Base-by-base conservation (phyloP, 2,888 invertebrate species). In the Phorcus lineatus region DNA sequence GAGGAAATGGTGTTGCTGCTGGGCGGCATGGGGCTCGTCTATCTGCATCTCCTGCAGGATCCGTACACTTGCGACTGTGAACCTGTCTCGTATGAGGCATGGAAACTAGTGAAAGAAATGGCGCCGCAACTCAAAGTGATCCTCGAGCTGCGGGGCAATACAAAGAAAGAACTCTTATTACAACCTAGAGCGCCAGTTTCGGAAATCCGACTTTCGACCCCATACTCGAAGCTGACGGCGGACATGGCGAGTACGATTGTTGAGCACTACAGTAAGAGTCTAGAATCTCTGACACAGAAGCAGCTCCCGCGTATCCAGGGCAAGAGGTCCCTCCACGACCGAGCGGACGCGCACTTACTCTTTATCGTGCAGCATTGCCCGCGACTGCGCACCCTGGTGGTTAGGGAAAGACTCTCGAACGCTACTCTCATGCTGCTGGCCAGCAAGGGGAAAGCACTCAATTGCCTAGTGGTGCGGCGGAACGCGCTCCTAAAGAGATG, bases 21-120 rank as follows among this genome's bases (percentile, higher is more conserved):
- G 62, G 95, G 95, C n/a, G 94, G 95, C 82, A 95, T 95, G 0
- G 78, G 80, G 17, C 90, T 97, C 79, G 93, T 94, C 80, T 95
- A 96, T 88, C 93, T 97, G 83, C 95, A 96, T 91, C 95, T 97
- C 77, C 92, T 96, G 19, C 96, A 97, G 92, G 97, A 96, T 91
- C 90, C 91, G 53, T 93, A 93, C 85, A 93, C 81, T 85, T 91
- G 82, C 78, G 86, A 81, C 79, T 88, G 84, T 16, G 83, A 86
- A 53, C 85, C 92, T 13, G 90, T 93, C 2, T 84, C 90, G 40
- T 82, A 86, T 28, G 90, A 91, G 66, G 92, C 93, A 3, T 95
- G 95, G 95, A 92, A 87, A 91, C 91, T 91, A 85, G 94, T 94
- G 77, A 94, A 94, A 79, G 93, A 93, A 77, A 94, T 94, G 77